Conservation (phyloP, 2,113 vertebrate genomes). For the Lynx canadensis region DNA sequence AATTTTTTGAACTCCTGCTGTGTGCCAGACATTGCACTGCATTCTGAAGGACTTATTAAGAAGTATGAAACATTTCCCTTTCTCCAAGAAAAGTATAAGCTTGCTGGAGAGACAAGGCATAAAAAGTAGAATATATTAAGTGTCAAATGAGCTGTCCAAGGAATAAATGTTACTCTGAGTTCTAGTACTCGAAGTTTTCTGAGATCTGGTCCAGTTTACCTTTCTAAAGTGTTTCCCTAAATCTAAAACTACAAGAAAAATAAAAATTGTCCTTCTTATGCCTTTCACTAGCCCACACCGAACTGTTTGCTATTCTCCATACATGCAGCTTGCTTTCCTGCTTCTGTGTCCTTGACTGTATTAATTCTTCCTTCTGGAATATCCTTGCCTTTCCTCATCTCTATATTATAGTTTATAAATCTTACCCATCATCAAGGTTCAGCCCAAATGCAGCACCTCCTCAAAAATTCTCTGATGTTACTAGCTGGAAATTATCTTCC, state of each 20-base stretch:
- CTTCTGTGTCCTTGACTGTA: not conserved
- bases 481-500: not conserved
- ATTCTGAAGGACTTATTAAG: not conserved
- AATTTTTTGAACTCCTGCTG: not conserved
- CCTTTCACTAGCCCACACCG: not conserved
- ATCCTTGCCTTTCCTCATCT: not conserved
- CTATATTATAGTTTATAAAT: not conserved
- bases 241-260: not conserved
- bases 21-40: not conserved
- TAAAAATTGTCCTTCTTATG: not conserved
- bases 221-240: not conserved
- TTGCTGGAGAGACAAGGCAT: not conserved
- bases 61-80: not conserved
- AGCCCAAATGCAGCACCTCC: not conserved
- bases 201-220: not conserved
- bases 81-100: not conserved
- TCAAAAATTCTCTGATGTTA: not conserved
- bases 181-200: not conserved
- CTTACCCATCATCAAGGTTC: not conserved
- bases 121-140: not conserved
- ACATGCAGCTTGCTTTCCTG: not conserved
- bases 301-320: not conserved
- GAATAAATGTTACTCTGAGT: not conserved
- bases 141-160: not conserved
- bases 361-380: not conserved